phyloP scores from a whole-genome alignment of 2,113 vertebrate species.

The Spea multiplicata region DNA sequence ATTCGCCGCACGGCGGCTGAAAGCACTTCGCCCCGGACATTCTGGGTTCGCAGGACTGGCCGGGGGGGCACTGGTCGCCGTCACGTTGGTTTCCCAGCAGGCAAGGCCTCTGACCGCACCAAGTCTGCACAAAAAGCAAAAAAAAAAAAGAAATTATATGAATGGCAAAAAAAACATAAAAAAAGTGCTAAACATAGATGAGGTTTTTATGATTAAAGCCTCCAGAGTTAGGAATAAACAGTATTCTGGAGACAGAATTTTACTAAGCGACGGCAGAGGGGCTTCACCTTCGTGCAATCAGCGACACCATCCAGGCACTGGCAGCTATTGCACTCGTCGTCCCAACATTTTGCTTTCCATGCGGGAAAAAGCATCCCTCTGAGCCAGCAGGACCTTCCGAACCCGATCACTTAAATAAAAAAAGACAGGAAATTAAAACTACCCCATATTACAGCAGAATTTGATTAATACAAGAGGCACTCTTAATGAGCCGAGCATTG shows the following conservation, averaged over 20 bases:
- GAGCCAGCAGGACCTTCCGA: conserved; percentile 79
- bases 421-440: neutral
- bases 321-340: conserved; percentile 88
- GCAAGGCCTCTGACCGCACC: conserved; percentile 84
- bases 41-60: conserved; percentile 76
- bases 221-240: neutral
- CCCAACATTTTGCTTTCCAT: conserved; percentile 79
- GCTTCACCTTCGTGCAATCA: conserved; percentile 84
- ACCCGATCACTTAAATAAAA: conserved; percentile 68
- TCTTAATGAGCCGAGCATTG: too few relatives aligned
- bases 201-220: neutral
- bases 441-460: neutral
- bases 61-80: conserved; percentile 68
- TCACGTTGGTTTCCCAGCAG: conserved; percentile 62
- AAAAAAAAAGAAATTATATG: neutral
- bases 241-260: too few relatives aligned
- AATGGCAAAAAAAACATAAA: neutral
- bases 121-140: conserved; percentile 69
- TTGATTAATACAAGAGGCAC: too few relatives aligned
- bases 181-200: neutral
- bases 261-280: too few relatives aligned
- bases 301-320: conserved; percentile 78
- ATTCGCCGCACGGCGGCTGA: conserved; percentile 77
- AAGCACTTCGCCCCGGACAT: conserved; percentile 75
- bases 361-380: conserved; percentile 77